A percentile compares a stretch with the other conserved stretches of the same genome.
Conservation (phyloP, 2,797 vertebrate genomes). For the Lycodopsis pacificus region DNA sequence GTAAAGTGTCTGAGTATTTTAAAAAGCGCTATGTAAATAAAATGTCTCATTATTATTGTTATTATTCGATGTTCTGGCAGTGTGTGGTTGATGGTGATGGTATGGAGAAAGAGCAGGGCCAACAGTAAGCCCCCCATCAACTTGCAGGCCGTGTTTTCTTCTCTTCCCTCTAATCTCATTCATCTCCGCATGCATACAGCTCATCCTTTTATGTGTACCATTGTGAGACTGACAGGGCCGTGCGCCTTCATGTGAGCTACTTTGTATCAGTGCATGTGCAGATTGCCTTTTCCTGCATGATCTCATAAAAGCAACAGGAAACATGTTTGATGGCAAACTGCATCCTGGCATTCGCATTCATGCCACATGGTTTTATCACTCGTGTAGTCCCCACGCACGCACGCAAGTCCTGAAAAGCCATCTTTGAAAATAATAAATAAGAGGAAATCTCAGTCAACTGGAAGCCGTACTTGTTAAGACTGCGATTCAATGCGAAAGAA, state of each 20-base stretch:
- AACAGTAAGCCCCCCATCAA: conserved; percentile 29
- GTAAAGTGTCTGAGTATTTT: too few species aligned
- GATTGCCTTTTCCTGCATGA: conserved; percentile 30
- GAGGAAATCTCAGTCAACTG: not conserved
- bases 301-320: conserved; percentile 38
- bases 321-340: not conserved
- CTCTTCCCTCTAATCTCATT: conserved; percentile 50
- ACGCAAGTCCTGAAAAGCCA: not conserved
- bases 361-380: conserved; percentile 17
- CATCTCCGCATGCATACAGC: conserved; percentile 40
- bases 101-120: conserved; percentile 6
- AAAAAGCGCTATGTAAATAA: too few species aligned
- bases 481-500: not conserved
- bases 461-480: not conserved
- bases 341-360: conserved; percentile 43
- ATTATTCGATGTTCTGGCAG: not conserved
- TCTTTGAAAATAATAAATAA: not conserved
- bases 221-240: conserved; percentile 39
- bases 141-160: conserved; percentile 35
- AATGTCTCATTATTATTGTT: too few species aligned
- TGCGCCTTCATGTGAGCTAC: conserved; percentile 49
- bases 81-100: not conserved
- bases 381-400: not conserved
- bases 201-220: conserved; percentile 55
- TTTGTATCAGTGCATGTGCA: conserved; percentile 42